Evolutionary conservation across 2,888 invertebrate species (phyloP), one percentile per base, ranked within the genome.

Genomic region (Microdon myrmicae): DNA sequence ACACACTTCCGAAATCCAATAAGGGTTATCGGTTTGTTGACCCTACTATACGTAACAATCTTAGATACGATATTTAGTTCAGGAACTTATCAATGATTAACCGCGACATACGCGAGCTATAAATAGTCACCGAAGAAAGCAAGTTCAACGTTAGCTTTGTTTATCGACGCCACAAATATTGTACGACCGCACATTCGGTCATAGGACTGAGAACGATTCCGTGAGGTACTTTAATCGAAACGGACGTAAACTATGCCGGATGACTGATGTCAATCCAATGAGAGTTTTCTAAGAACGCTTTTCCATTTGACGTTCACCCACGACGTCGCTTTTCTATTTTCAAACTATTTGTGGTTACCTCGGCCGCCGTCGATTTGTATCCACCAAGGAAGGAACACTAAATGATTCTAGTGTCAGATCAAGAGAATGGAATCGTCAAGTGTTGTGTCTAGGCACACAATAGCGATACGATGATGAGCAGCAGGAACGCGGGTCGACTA

Each of bases 401-500:
- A 64, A 47, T 58, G 64, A 58, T 53, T 47, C 37, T 29, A 32
- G 32, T 48, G 58, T 41, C n/a, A n/a, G n/a, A 51, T 32, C 35
- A 22, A 22, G 41, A n/a, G 41, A 38, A 23, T 35, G 43, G 51
- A 58, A 64, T 64, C 51, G 22, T 25, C 10, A 56, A 45, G 41
- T 35, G 20, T 20, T n/a, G 26, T 20, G 22, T 22, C 45, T 47
- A 64, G 58, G 58, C n/a, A n/a, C 58, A 64, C 58, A 64, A 64
- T 61, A 49, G 54, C 9, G 17, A 37, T 23, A 17, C 37, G 32
- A 43, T 32, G 20, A 45, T 28, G 23, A 22, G n/a, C n/a, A n/a
- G n/a, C n/a, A n/a, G n/a, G n/a, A n/a, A n/a, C n/a, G n/a, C 22
- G 37, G 14, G 14, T n/a, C 17, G 25, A 41, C 16, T 14, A 14